These are phyloP conservation scores for Zootermopsis nevadensis DNA, from an alignment of 2,888 invertebrate genomes.

Conservation along the genomic window DNA sequence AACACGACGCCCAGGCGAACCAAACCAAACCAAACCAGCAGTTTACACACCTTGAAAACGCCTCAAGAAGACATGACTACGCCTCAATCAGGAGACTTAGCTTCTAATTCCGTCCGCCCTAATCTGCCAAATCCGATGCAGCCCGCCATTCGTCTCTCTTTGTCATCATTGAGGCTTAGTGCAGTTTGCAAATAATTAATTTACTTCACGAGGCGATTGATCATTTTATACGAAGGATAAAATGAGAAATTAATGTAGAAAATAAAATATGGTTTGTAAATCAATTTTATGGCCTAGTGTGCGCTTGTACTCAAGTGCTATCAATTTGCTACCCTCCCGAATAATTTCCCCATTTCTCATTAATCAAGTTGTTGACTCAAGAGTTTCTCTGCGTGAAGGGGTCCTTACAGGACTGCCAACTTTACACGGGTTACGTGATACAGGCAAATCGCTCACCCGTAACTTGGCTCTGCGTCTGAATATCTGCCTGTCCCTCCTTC, in stretches of 20 bases:
- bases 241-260: conserved; percentile 25
- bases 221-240: neutral
- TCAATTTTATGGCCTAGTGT: neutral
- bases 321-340: neutral
- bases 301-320: neutral
- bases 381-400: neutral
- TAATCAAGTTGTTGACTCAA: conserved; percentile 18
- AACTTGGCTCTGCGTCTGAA: no score
- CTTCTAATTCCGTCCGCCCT: neutral
- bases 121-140: conserved; percentile 10
- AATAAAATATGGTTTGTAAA: neutral
- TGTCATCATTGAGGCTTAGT: neutral
- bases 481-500: no score
- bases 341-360: conserved; percentile 25
- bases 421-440: neutral
- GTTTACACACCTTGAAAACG: conserved; percentile 1
- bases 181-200: conserved; percentile 14
- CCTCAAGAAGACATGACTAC: conserved; percentile 1
- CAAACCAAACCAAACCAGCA: conserved; percentile 16
- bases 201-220: neutral
- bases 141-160: neutral
- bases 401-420: neutral
- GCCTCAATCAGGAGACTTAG: conserved; percentile 10
- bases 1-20: no score
- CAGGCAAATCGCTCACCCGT: neutral